These are phyloP conservation scores for Tromatobia lineatoria DNA, from an alignment of 2,888 invertebrate species.

Conservation along the genomic window DNA sequence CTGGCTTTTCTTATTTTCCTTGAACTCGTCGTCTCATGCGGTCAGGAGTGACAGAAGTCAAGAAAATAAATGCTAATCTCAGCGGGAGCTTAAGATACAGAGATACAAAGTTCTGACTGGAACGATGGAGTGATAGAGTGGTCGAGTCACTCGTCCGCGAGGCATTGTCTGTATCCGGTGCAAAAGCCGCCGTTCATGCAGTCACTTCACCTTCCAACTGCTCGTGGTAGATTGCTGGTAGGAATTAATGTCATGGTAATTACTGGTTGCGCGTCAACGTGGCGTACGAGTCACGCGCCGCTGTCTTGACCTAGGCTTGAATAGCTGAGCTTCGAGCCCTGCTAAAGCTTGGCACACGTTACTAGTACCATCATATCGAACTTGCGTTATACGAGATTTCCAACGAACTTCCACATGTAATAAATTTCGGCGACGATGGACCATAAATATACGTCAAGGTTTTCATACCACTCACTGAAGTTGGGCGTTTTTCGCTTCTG, in stretches of 20 bases:
- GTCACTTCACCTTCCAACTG: constrained; percentile 19
- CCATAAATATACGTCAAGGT: neutral
- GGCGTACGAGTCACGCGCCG: constrained; percentile 64
- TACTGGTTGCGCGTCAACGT: constrained; percentile 62
- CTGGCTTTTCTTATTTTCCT: constrained; percentile 46
- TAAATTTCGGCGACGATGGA: neutral
- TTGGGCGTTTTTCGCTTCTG: neutral
- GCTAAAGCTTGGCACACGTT: constrained; percentile 23
- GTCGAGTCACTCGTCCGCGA: constrained; percentile 12
- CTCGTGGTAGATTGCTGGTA: constrained; percentile 57
- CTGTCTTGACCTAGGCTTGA: constrained; percentile 42
- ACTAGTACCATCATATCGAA: constrained; percentile 3
- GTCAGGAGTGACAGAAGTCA: constrained; percentile 38
- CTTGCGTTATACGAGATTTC: constrained; percentile 6
- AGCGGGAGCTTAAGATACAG: constrained; percentile 22
- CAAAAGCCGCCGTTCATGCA: constrained; percentile 39
- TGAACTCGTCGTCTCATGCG: constrained; percentile 54
- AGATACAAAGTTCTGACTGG: constrained; percentile 37
- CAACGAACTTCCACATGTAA: constrained; percentile 14
- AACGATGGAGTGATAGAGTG: constrained; percentile 25
- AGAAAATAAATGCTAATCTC: constrained; percentile 56
- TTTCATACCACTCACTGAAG: neutral
- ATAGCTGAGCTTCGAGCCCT: constrained; percentile 43
- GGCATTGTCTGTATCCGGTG: constrained; percentile 66
- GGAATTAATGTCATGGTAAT: constrained; percentile 71